Base-by-base conservation (phyloP, 2,797 vertebrate genomes). In the Kryptopterus vitreolus region DNA sequence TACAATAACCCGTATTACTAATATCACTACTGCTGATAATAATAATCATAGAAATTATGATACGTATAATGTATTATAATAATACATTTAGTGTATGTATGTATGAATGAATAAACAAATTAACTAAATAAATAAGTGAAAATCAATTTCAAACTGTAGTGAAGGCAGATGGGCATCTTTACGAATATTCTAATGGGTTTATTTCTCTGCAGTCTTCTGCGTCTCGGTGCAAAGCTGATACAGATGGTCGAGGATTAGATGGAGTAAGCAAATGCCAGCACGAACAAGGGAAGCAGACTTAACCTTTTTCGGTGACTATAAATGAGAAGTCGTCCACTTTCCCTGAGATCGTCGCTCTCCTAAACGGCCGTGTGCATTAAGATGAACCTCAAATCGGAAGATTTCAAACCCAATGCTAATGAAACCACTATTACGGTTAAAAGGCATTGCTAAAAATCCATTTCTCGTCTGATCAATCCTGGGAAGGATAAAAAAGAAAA, bases 211-310 rank as follows among this genome's bases (percentile, higher is more conserved):
- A 63, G 63, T 59, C 38, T 59, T 77, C 72, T 80, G 77, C 66
- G 76, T 43, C 78, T 79, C 7, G 4, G 46, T 74, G 66, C 53
- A 75, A 58, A 83, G 69, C 63, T 81, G 65, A 71, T 79, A 57
- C 70, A 79, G 76, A 79, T 77, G 74, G n/a, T 62, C 76, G 24
- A 31, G 68, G 61, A 79, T 77, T 58, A 77, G 70, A 55, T 18
- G 58, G n/a, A 77, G 69, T 35, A 63, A 43, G 61, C 66, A 85
- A 74, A 82, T 83, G 50, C 71, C 63, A 78, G 65, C 66, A 81
- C 61, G 62, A 46, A 77, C 46, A 46, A 78, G 69, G 35, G 26
- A 29, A 78, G 55, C 22, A 79, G 46, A 73, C 18, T 73, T 77
- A 33, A 72, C 52, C 82, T 82, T 82, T 77, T 58, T 75, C 38